Conservation (phyloP, 1,140 invertebrate genomes). For the Eciton burchellii region DNA sequence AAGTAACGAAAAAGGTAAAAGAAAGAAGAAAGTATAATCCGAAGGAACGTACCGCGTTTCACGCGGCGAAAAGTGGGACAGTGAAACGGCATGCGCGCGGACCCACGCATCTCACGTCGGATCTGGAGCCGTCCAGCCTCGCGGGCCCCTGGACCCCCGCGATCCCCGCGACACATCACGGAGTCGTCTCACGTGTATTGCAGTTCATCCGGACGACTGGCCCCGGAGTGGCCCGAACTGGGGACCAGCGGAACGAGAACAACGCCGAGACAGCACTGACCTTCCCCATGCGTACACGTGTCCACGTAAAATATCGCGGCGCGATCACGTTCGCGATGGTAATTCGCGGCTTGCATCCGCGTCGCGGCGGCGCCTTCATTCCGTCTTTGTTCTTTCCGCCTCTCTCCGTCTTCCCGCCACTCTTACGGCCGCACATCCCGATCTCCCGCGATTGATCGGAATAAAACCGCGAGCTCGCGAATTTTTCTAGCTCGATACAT, state of each 20-base stretch:
- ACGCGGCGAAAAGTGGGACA: slow-evolving; percentile 28
- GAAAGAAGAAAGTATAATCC: not conserved
- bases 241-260: slow-evolving; percentile 68
- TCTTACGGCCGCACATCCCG: not conserved
- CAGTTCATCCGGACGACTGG: slow-evolving; percentile 61
- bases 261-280: slow-evolving; percentile 79
- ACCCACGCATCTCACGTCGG: slow-evolving; percentile 50
- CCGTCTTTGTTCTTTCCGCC: not conserved
- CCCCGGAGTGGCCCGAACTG: not conserved
- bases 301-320: slow-evolving; percentile 80
- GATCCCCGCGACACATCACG: slow-evolving; percentile 44
- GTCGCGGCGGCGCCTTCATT: slow-evolving; percentile 33
- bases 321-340: slow-evolving; percentile 74
- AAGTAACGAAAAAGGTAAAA: not conserved
- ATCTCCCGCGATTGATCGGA: not conserved
- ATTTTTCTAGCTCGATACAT: not conserved
- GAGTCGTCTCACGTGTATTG: slow-evolving; percentile 56
- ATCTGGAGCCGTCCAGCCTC: slow-evolving; percentile 19
- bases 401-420: not conserved
- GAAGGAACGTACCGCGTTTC: not conserved
- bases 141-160: not conserved
- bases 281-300: slow-evolving; percentile 80
- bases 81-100: slow-evolving; percentile 36
- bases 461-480: not conserved
- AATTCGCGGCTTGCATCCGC: slow-evolving; percentile 67